Evolutionary conservation across 2,797 vertebrate species (phyloP).

Genomic region (Poliocrania exsul): DNA sequence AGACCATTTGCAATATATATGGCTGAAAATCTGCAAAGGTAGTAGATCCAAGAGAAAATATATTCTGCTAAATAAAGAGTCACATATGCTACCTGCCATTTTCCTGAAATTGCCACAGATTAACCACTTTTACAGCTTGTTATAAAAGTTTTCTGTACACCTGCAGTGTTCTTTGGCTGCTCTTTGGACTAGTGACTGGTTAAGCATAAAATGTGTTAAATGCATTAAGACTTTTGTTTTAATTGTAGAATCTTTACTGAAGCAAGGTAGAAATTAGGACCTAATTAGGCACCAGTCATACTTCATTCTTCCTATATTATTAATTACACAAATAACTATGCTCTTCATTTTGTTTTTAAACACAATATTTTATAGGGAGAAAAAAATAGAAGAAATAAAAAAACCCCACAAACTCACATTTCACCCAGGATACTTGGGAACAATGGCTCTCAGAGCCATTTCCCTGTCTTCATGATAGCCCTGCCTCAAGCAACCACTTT

Average conservation of each 20-base stretch:
- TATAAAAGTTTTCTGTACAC: neutral
- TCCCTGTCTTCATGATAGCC: neutral
- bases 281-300: neutral
- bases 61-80: neutral
- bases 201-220: neutral
- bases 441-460: neutral
- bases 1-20: neutral
- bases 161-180: neutral
- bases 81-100: neutral
- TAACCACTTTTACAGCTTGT: neutral
- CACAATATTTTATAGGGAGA: neutral
- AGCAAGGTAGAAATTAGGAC: neutral
- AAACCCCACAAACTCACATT: neutral
- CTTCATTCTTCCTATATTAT: neutral
- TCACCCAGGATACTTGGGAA: neutral
- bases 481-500: neutral
- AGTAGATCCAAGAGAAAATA: neutral
- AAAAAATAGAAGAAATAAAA: neutral
- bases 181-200: neutral
- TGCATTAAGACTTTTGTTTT: neutral
- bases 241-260: neutral
- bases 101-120: neutral
- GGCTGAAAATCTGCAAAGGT: neutral
- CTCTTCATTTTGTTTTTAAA: neutral
- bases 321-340: neutral